Evolutionary conservation across 2,888 invertebrate species (phyloP).

Genomic region (Trichacis sp.): DNA sequence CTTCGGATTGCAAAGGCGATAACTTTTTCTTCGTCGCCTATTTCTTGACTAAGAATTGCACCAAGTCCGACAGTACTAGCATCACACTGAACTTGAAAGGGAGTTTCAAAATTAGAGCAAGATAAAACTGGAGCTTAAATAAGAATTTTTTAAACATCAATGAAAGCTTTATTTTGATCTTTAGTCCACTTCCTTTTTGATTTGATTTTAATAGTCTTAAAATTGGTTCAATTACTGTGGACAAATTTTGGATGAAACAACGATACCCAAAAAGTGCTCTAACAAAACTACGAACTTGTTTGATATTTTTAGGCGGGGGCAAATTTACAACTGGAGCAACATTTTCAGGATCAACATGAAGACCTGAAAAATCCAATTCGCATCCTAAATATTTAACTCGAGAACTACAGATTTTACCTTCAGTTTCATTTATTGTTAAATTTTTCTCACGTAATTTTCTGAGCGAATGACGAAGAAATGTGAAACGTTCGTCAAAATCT

Average conservation of each 20-base stretch:
- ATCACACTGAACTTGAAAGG: slow-evolving; percentile 34
- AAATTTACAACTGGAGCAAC: slow-evolving; percentile 11
- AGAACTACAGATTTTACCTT: too few species aligned
- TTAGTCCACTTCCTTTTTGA: background rate
- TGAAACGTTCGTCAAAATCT: background rate
- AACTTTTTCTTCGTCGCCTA: slow-evolving; percentile 11
- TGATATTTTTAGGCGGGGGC: background rate
- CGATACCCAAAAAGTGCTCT: slow-evolving; percentile 9
- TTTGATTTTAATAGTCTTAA: background rate
- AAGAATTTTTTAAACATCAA: background rate
- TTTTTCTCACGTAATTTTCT: background rate
- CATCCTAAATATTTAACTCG: slow-evolving; percentile 16
- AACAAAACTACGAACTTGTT: too few species aligned
- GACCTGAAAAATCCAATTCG: too few species aligned
- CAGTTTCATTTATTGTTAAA: background rate
- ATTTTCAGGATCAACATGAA: slow-evolving; percentile 3
- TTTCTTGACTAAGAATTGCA: slow-evolving; percentile 19
- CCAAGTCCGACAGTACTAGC: too few species aligned
- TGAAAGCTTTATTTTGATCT: slow-evolving; percentile 3
- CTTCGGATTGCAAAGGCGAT: slow-evolving; percentile 37
- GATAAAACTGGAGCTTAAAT: slow-evolving; percentile 8
- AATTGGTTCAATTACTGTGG: background rate
- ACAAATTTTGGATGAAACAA: background rate
- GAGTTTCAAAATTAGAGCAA: slow-evolving; percentile 39
- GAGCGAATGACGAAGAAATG: background rate